These are phyloP conservation scores for Drosophila anceps DNA, from an alignment of 2,888 invertebrate genomes.

Conservation along the genomic window DNA sequence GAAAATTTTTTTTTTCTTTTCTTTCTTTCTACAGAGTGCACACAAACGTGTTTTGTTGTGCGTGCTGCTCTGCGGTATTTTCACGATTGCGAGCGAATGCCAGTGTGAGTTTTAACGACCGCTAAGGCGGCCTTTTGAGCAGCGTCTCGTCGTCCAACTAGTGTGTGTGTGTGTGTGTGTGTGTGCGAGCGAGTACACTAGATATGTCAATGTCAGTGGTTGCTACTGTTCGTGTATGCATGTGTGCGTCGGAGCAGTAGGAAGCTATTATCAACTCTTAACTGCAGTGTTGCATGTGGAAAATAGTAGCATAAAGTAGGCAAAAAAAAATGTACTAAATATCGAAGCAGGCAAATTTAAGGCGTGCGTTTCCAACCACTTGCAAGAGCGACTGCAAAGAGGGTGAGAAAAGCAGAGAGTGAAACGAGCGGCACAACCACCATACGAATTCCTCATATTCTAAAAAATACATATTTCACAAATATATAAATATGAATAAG, in stretches of 20 bases:
- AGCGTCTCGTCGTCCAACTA: constrained; percentile 51
- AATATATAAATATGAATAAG: constrained; percentile 9
- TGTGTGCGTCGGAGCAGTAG: constrained; percentile 41
- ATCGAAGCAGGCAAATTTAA: constrained; percentile 45
- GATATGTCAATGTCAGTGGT: constrained; percentile 72
- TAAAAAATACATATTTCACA: constrained; percentile 23
- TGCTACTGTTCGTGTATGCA: constrained; percentile 38
- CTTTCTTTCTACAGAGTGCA: constrained; percentile 61
- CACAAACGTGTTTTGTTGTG: constrained; percentile 69
- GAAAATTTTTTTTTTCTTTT: constrained; percentile 44
- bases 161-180: constrained; percentile 1
- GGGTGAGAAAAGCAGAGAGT: constrained; percentile 12
- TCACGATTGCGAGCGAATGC: constrained; percentile 61
- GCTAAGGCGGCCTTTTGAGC: constrained; percentile 66
- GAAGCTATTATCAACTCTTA: constrained; percentile 53
- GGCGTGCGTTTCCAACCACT: constrained; percentile 63
- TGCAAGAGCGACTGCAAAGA: constrained; percentile 38
- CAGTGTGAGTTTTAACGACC: constrained; percentile 60
- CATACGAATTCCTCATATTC: constrained; percentile 24
- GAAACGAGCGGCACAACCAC: constrained; percentile 33
- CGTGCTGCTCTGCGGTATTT: constrained; percentile 70
- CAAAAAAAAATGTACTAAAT: constrained; percentile 20
- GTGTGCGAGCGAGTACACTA: constrained; percentile 66
- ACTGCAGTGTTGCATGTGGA: constrained; percentile 71
- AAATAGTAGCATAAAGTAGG: constrained; percentile 59